phyloP scores from a whole-genome alignment of 2,113 vertebrate genomes.

The Cinclus cinclus region DNA sequence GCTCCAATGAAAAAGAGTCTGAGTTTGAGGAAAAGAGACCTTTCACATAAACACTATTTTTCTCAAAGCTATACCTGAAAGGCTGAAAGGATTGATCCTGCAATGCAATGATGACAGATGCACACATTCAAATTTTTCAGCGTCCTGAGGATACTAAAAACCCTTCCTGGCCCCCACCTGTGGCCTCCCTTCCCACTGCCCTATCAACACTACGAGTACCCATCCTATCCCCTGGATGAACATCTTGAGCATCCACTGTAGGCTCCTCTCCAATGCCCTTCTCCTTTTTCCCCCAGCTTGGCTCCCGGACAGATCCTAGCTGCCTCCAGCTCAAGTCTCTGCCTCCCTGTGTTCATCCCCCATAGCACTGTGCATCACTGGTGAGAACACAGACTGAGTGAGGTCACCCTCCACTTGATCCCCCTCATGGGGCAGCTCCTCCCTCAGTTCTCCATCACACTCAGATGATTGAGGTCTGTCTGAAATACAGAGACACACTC shows the following conservation, averaged over 20 bases:
- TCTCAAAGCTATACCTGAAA: background rate
- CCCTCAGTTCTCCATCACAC: background rate
- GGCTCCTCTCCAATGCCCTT: background rate
- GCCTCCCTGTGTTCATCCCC: rapidly evolving
- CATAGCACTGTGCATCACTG: rapidly evolving
- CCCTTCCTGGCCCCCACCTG: background rate
- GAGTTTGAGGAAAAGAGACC: background rate
- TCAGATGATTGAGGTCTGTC: rapidly evolving
- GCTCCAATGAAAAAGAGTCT: background rate
- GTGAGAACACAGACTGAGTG: rapidly evolving
- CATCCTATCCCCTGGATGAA: background rate
- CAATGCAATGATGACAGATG: background rate
- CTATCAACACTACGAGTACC: rapidly evolving
- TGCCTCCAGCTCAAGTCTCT: background rate
- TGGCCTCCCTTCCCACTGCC: rapidly evolving
- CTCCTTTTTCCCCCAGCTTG: background rate
- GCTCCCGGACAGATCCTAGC: background rate
- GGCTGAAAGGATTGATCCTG: background rate
- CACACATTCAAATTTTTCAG: background rate
- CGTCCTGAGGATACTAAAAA: rapidly evolving
- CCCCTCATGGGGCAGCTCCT: background rate
- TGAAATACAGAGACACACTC: background rate
- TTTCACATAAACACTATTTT: background rate
- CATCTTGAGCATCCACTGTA: too few species aligned
- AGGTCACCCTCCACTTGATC: background rate